phyloP scores from a whole-genome alignment of 2,113 vertebrate species.

The Salvelinus sp. region DNA sequence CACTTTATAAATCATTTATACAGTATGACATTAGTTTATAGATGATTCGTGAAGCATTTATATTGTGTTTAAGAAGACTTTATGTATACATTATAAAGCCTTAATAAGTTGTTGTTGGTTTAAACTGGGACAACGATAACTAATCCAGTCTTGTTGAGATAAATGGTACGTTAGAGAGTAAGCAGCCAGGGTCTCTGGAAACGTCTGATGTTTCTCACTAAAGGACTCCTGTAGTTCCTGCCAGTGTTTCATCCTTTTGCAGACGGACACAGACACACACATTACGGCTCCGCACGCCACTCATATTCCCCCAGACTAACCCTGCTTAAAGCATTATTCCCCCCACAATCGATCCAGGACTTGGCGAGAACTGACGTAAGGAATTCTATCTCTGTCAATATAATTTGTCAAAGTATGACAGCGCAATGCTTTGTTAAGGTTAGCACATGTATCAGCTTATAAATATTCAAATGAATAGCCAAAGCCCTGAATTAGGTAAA shows the following conservation, averaged over 20 bases:
- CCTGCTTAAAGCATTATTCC: background rate
- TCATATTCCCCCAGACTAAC: background rate
- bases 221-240: constrained; percentile 12
- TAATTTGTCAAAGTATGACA: constrained; percentile 11
- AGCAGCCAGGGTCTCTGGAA: constrained; percentile 23
- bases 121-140: constrained; percentile 3
- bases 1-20: too few relatives aligned
- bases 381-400: constrained; percentile 9
- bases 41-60: background rate
- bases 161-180: constrained; percentile 31
- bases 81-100: too few relatives aligned
- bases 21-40: too few relatives aligned
- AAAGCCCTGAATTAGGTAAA: background rate
- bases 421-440: background rate
- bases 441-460: background rate
- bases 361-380: background rate
- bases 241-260: background rate
- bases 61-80: too few relatives aligned
- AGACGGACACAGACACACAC: constrained; percentile 17
- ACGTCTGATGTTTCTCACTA: constrained; percentile 16
- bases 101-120: background rate
- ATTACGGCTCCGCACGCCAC: background rate
- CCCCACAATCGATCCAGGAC: background rate
- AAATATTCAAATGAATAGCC: background rate
- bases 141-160: constrained; percentile 21